Conservation (phyloP, 2,797 vertebrate genomes). For the Dicrostonyx torquatus region DNA sequence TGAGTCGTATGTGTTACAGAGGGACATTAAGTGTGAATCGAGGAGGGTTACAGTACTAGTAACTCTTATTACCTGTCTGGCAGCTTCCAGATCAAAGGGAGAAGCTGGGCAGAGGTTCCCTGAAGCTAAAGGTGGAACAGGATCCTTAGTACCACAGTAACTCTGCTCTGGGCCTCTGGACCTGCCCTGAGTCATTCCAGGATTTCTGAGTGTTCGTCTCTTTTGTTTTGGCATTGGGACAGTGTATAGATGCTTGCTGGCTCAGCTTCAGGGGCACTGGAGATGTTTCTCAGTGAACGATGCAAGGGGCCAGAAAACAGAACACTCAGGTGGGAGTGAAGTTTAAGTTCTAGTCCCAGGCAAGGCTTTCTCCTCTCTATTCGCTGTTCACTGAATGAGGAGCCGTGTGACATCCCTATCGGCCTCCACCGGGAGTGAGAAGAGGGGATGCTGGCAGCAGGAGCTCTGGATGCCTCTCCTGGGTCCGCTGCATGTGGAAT, state of each 20-base stretch:
- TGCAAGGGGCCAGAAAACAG: neutral
- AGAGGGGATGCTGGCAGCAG: too few relatives aligned
- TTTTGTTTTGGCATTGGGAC: neutral
- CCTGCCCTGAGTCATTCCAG: neutral
- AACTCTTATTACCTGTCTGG: neutral
- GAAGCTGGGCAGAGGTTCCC: neutral
- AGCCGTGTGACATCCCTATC: neutral
- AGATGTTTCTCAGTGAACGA: neutral
- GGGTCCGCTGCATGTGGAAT: too few relatives aligned
- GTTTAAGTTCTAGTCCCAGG: neutral
- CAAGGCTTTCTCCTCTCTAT: neutral
- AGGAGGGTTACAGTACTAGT: neutral
- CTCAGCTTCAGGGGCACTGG: neutral
- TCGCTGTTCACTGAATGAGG: neutral
- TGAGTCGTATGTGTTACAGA: neutral
- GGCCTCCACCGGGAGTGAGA: too few relatives aligned
- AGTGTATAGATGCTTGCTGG: neutral
- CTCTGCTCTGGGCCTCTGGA: neutral
- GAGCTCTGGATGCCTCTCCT: too few relatives aligned
- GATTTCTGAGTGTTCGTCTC: neutral
- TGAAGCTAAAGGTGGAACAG: neutral
- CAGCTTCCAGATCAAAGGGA: neutral
- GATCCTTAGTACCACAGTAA: neutral
- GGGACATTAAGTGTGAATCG: neutral
- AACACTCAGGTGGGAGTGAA: neutral